Percentiles rank a stretch among this genome's conserved stretches.
These are phyloP conservation scores for Sinocyclocheilus maitianheensis DNA, from an alignment of 2,113 vertebrate species.

Conservation along the genomic window DNA sequence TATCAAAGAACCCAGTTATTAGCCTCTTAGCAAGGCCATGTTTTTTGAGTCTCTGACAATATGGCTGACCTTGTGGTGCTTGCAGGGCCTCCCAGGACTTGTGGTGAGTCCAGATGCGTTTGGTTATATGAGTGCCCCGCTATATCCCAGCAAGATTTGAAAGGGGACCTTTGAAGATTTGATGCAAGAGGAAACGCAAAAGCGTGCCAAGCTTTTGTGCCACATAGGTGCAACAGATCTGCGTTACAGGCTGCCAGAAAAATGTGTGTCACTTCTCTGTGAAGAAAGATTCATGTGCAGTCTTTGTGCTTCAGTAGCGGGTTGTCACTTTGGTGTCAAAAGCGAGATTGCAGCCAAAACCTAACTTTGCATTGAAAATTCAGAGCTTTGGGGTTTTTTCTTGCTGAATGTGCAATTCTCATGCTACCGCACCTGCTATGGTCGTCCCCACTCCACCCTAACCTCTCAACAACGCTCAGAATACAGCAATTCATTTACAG, in stretches of 20 bases:
- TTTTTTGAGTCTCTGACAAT: constrained; percentile 36
- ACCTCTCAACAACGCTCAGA: constrained; percentile 10
- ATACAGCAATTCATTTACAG: constrained; percentile 15
- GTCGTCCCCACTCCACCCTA: constrained; percentile 4
- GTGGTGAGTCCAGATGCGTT: constrained; percentile 32
- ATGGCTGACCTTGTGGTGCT: constrained; percentile 45
- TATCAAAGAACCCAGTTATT: neutral
- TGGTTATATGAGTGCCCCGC: constrained; percentile 42
- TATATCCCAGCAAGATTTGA: constrained; percentile 13
- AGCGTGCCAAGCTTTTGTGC: constrained; percentile 30
- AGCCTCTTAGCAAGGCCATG: constrained; percentile 29
- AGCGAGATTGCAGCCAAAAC: constrained; percentile 1
- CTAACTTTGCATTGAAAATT: neutral
- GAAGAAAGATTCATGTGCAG: constrained; percentile 20
- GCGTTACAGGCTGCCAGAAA: neutral
- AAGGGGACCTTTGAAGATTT: constrained; percentile 48
- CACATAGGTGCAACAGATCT: constrained; percentile 44
- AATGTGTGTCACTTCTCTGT: constrained; percentile 14
- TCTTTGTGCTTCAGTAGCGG: neutral
- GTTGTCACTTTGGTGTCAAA: constrained; percentile 33
- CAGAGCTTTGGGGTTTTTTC: neutral
- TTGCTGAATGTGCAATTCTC: constrained; percentile 15
- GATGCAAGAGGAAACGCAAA: constrained; percentile 26
- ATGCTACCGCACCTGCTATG: constrained; percentile 46
- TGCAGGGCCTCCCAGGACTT: neutral